phyloP scores from a whole-genome alignment of 2,113 vertebrate genomes.

The Arenaria interpres region DNA sequence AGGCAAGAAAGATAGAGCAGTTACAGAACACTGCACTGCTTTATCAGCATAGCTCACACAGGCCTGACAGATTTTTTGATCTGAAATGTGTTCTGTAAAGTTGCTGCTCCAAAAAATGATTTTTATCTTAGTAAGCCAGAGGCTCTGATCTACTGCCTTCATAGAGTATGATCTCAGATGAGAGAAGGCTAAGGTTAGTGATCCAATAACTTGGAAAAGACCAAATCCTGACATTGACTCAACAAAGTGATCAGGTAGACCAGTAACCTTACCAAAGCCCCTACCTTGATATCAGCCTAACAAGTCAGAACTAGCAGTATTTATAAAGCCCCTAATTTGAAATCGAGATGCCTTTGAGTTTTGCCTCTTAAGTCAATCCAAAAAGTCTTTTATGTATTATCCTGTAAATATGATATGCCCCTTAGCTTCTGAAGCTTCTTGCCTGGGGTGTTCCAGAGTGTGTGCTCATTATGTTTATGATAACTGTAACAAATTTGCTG shows the following conservation, averaged over 20 bases:
- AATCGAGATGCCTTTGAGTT: background rate
- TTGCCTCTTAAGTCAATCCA: background rate
- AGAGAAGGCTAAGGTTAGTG: background rate
- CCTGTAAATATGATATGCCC: background rate
- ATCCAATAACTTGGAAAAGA: background rate
- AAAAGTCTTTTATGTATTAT: background rate
- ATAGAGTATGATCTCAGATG: background rate
- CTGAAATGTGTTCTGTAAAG: background rate
- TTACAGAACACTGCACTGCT: background rate
- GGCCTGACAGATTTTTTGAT: background rate
- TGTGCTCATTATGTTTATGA: background rate
- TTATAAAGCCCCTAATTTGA: background rate
- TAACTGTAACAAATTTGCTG: background rate
- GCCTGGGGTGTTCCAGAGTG: background rate
- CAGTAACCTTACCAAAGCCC: background rate
- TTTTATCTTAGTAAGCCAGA: background rate
- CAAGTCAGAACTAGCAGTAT: background rate
- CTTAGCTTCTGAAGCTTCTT: background rate
- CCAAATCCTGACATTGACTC: background rate
- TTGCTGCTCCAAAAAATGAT: background rate
- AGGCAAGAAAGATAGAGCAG: background rate
- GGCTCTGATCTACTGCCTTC: background rate
- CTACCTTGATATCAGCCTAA: background rate
- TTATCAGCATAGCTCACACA: slow-evolving; percentile 1
- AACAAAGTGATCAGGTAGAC: background rate